A percentile compares a stretch with the other conserved stretches of the same genome.
These are phyloP conservation scores for Papilio protenor DNA, from an alignment of 2,888 invertebrate species.

Conservation along the genomic window DNA sequence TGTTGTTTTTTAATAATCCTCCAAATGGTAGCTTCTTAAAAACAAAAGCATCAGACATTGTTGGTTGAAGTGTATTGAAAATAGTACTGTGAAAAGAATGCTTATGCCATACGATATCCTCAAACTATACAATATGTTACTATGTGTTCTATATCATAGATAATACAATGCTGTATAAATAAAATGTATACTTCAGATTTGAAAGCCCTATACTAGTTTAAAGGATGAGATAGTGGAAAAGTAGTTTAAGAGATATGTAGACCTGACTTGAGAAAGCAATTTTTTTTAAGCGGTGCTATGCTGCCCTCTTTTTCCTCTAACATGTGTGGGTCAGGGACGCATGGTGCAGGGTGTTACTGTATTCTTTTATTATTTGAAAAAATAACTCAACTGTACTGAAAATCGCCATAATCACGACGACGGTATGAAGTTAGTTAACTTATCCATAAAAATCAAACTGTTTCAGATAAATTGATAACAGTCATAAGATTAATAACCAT, in stretches of 20 bases:
- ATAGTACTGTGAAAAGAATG: slow-evolving; percentile 27
- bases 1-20: slow-evolving; percentile 34
- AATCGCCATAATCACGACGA: too few species aligned
- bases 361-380: too few species aligned
- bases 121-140: slow-evolving; percentile 9
- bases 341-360: too few species aligned
- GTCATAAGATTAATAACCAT: neutral
- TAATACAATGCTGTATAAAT: neutral
- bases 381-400: too few species aligned
- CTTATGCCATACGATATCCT: slow-evolving; percentile 12
- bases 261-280: neutral
- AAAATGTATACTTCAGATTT: neutral
- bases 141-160: neutral
- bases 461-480: too few species aligned
- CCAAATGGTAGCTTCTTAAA: slow-evolving; percentile 36
- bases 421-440: too few species aligned
- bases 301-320: too few species aligned
- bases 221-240: neutral
- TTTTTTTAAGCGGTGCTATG: too few species aligned
- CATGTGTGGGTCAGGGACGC: too few species aligned
- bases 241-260: neutral
- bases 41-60: slow-evolving; percentile 37
- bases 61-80: slow-evolving; percentile 33
- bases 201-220: neutral
- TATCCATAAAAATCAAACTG: too few species aligned